These are phyloP conservation scores for Gopherus evgoodei DNA, from an alignment of 2,113 vertebrate species.

Conservation along the genomic window DNA sequence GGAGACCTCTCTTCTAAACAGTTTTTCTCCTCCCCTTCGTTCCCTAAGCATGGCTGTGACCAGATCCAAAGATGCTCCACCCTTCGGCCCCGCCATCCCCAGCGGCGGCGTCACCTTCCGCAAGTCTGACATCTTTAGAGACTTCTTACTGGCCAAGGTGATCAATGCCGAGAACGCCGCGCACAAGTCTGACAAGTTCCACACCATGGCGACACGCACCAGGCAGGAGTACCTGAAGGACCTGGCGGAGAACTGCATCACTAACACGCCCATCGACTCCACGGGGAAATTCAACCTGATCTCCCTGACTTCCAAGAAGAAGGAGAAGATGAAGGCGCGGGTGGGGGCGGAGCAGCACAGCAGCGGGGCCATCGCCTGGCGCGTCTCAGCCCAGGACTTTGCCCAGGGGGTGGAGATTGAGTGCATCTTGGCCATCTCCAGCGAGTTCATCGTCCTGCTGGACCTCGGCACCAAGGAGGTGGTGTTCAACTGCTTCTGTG, in stretches of 20 bases:
- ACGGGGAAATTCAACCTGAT: conserved; percentile 91
- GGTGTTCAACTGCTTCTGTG: conserved; percentile 94
- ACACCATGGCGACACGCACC: conserved; percentile 93
- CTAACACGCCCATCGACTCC: conserved; percentile 87
- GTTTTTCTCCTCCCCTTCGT: background rate
- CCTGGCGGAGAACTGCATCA: conserved; percentile 91
- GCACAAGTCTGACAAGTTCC: conserved; percentile 95
- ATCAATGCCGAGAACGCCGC: conserved; percentile 94
- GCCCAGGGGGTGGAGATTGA: conserved; percentile 79
- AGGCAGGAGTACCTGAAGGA: conserved; percentile 94
- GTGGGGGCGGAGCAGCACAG: conserved; percentile 85
- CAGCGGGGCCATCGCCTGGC: conserved; percentile 86
- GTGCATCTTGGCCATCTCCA: conserved; percentile 88
- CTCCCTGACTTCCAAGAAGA: conserved; percentile 91
- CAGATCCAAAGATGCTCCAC: conserved; percentile 94
- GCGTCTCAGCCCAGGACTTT: conserved; percentile 87
- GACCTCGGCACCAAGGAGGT: conserved; percentile 90
- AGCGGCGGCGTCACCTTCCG: conserved; percentile 84
- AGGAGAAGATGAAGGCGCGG: conserved; percentile 87
- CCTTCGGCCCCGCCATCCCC: conserved; percentile 93
- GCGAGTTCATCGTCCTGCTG: conserved; percentile 85
- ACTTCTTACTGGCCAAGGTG: conserved; percentile 93
- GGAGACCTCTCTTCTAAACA: background rate
- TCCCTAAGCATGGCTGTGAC: conserved; percentile 93
- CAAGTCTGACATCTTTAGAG: conserved; percentile 87